These are phyloP conservation scores for Potorous gilbertii DNA, from an alignment of 2,797 vertebrate genomes.

Conservation along the genomic window DNA sequence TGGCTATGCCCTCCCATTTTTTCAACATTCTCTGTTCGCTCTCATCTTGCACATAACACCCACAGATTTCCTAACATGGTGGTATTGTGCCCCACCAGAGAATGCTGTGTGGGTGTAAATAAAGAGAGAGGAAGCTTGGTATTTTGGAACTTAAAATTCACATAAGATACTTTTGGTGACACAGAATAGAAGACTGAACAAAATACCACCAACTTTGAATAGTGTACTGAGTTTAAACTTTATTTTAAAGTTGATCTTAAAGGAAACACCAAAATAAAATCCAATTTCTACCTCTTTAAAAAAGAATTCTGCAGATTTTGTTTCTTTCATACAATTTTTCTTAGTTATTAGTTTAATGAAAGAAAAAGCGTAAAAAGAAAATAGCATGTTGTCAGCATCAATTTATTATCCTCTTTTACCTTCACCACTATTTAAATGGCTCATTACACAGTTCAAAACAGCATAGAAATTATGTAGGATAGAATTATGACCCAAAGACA, in stretches of 20 bases:
- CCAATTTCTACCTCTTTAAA: slow-evolving; percentile 24
- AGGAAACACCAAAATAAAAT: slow-evolving; percentile 59
- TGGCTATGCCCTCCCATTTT: slow-evolving; percentile 82
- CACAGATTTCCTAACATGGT: slow-evolving; percentile 83
- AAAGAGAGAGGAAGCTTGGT: slow-evolving; percentile 67
- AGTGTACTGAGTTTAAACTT: slow-evolving; percentile 55
- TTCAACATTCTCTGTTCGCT: slow-evolving; percentile 76
- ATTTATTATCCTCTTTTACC: not conserved
- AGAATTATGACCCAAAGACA: slow-evolving; percentile 57
- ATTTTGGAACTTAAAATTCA: slow-evolving; percentile 57
- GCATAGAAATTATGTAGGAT: slow-evolving; percentile 31
- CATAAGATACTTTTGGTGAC: slow-evolving; percentile 54
- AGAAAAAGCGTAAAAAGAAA: slow-evolving; percentile 35
- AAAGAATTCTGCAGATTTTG: slow-evolving; percentile 72
- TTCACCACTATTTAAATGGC: not conserved
- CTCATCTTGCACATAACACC: slow-evolving; percentile 80
- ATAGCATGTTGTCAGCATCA: not conserved
- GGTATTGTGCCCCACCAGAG: slow-evolving; percentile 79
- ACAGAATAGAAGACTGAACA: slow-evolving; percentile 41
- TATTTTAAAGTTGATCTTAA: slow-evolving; percentile 47
- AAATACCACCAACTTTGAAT: slow-evolving; percentile 12
- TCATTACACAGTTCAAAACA: not conserved
- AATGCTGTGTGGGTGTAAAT: slow-evolving; percentile 72
- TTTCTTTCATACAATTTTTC: slow-evolving; percentile 75
- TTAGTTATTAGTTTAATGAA: slow-evolving; percentile 63